phyloP scores from a whole-genome alignment of 2,888 invertebrate species.

The Phyllotreta striolata region DNA sequence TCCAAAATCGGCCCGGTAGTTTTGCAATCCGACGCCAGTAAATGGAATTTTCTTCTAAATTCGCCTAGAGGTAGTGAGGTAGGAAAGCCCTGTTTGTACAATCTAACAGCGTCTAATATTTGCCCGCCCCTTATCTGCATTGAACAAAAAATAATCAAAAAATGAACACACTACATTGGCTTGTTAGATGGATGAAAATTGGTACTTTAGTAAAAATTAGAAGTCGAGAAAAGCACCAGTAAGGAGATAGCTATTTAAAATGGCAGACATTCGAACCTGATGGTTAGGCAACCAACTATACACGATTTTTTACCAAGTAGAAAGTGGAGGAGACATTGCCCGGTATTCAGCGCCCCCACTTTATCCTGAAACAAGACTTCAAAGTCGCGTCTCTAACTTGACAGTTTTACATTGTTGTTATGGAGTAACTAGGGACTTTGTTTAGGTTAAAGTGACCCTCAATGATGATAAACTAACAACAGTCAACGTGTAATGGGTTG shows the following conservation, averaged over 20 bases:
- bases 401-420: too few species aligned
- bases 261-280: background rate
- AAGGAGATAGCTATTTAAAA: constrained; percentile 12
- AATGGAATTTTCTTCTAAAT: constrained; percentile 84
- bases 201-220: background rate
- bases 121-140: constrained; percentile 87
- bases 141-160: constrained; percentile 33
- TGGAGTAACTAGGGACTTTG: too few species aligned
- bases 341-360: too few species aligned
- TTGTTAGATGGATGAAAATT: constrained; percentile 9
- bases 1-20: constrained; percentile 60
- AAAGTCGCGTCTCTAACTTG: too few species aligned
- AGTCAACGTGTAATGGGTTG: too few species aligned
- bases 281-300: too few species aligned
- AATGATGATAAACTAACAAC: too few species aligned
- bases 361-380: too few species aligned
- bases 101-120: constrained; percentile 85
- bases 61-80: constrained; percentile 89
- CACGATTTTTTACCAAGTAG: too few species aligned
- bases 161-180: background rate
- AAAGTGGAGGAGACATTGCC: too few species aligned
- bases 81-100: constrained; percentile 94
- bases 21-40: constrained; percentile 63
- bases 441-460: too few species aligned
- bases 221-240: background rate